These are phyloP conservation scores for Buathra laborator DNA, from an alignment of 2,888 invertebrate species.

Conservation along the genomic window DNA sequence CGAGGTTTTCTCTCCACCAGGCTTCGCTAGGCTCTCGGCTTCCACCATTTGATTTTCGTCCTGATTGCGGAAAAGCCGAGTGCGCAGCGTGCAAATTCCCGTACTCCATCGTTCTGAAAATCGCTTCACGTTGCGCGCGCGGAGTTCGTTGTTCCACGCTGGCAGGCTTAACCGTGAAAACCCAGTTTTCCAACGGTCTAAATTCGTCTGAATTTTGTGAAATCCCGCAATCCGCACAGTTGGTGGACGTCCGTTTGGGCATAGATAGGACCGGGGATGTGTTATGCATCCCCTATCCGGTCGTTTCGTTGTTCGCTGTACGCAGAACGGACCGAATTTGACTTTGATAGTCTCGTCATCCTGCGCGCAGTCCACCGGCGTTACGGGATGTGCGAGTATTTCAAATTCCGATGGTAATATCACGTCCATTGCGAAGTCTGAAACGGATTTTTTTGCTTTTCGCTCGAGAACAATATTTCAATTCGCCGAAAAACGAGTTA, in stretches of 20 bases:
- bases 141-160: slow-evolving; percentile 3
- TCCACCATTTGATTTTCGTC: slow-evolving; percentile 83
- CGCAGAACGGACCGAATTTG: slow-evolving; percentile 18
- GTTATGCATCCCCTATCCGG: slow-evolving; percentile 11
- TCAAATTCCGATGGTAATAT: slow-evolving; percentile 19
- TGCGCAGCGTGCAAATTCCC: not conserved
- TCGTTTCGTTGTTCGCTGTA: slow-evolving; percentile 7
- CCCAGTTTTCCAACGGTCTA: slow-evolving; percentile 10
- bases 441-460: not conserved
- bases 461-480: not conserved
- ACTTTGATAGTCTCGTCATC: slow-evolving; percentile 36
- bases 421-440: not conserved
- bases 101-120: not conserved
- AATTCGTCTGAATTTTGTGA: slow-evolving; percentile 19
- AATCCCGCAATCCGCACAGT: slow-evolving; percentile 1
- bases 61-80: slow-evolving; percentile 43
- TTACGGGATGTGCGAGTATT: slow-evolving; percentile 15
- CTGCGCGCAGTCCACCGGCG: not conserved
- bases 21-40: slow-evolving; percentile 70
- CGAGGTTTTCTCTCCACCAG: slow-evolving; percentile 3
- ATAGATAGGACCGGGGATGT: not conserved
- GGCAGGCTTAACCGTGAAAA: slow-evolving; percentile 14
- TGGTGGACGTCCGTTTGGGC: not conserved
- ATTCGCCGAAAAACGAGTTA: not conserved
- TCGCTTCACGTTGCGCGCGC: not conserved